These are phyloP conservation scores for Drosophila nr. fundita DNA, from an alignment of 2,888 invertebrate species.

Conservation along the genomic window DNA sequence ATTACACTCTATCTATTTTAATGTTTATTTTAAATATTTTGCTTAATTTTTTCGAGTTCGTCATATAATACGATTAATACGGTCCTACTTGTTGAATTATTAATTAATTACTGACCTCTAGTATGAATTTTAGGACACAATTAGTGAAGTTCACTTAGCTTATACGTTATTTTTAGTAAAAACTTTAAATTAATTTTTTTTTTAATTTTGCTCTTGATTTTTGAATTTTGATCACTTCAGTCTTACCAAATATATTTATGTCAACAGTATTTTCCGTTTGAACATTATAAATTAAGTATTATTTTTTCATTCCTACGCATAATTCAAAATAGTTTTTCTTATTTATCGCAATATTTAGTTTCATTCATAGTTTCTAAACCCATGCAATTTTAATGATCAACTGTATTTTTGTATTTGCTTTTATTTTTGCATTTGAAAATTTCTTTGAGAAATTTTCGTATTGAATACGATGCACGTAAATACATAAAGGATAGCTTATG, in stretches of 20 bases:
- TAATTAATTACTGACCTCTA: constrained; percentile 59
- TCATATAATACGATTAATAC: constrained; percentile 57
- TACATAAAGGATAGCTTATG: constrained; percentile 28
- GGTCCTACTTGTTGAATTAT: constrained; percentile 31
- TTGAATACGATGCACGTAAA: constrained; percentile 55
- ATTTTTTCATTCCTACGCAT: constrained; percentile 10
- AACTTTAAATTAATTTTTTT: constrained; percentile 35
- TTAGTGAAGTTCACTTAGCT: constrained; percentile 60
- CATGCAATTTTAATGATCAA: constrained; percentile 24
- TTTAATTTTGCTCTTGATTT: constrained; percentile 39
- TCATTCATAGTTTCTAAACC: constrained; percentile 43
- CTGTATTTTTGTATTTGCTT: constrained; percentile 1
- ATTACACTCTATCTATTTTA: constrained; percentile 68
- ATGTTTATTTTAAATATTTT: constrained; percentile 24
- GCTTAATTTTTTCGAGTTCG: constrained; percentile 23
- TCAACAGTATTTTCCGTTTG: constrained; percentile 36
- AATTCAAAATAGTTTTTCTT: constrained; percentile 50
- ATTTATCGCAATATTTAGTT: constrained; percentile 50
- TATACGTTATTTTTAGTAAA: constrained; percentile 42
- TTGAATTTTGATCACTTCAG: constrained; percentile 76
- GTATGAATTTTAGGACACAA: constrained; percentile 73
- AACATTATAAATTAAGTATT: constrained; percentile 44
- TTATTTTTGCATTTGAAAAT: constrained; percentile 37
- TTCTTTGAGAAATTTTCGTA: constrained; percentile 57
- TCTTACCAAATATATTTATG: constrained; percentile 73